These are phyloP conservation scores for Halocynthia roretzi DNA, from an alignment of 23 tunicate species.

Conservation along the genomic window DNA sequence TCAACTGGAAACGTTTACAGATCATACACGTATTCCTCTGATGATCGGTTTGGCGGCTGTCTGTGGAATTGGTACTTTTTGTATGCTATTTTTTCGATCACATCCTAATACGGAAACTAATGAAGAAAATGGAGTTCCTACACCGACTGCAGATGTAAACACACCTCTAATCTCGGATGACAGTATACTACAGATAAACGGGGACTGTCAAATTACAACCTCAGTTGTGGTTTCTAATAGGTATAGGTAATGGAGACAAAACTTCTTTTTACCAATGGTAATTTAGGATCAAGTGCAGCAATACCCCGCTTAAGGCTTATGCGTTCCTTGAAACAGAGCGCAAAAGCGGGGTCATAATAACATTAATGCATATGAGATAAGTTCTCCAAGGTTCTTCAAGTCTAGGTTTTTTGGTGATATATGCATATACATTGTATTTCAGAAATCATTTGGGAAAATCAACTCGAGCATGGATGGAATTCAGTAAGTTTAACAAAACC, in stretches of 20 bases:
- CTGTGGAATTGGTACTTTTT: slow-evolving; percentile 60
- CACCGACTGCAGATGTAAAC: neutral
- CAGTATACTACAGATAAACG: neutral
- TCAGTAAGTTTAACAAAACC: slow-evolving; percentile 10
- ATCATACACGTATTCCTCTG: slow-evolving; percentile 51
- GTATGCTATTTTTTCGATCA: slow-evolving; percentile 34
- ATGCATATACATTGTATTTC: no score
- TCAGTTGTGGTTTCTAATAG: neutral
- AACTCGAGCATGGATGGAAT: slow-evolving; percentile 8
- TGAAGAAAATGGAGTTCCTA: neutral
- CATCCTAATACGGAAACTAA: neutral
- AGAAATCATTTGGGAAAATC: neutral
- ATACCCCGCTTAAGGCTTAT: no score
- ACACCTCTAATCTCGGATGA: neutral
- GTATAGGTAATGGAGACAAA: no score
- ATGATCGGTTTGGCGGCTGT: slow-evolving; percentile 71
- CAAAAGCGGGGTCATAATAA: no score
- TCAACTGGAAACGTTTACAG: neutral
- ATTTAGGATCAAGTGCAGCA: no score
- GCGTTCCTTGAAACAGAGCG: no score
- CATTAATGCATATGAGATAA: no score
- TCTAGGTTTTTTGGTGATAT: no score
- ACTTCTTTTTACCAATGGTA: no score
- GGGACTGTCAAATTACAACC: neutral
- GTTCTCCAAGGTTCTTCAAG: no score